Percentiles rank a stretch among this genome's conserved stretches.
Conservation (phyloP, 1,140 invertebrate genomes). For the Contarinia nasturtii region DNA sequence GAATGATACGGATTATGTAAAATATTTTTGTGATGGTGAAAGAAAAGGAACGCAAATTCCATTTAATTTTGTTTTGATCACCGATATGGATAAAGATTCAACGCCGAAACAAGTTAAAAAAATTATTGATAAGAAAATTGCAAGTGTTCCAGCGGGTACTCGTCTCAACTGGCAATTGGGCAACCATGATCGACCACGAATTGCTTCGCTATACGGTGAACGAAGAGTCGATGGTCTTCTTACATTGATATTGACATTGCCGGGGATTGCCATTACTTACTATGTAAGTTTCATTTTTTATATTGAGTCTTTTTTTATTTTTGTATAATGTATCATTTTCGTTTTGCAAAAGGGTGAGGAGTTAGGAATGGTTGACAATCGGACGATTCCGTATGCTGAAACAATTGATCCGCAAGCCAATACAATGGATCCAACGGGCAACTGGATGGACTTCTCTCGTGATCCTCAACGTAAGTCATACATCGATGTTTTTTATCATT, state of each 20-base stretch:
- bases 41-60: slow-evolving; percentile 38
- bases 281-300: no score
- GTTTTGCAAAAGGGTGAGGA: slow-evolving; percentile 75
- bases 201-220: slow-evolving; percentile 38
- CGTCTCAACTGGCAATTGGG: slow-evolving; percentile 52
- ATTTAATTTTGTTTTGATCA: slow-evolving; percentile 43
- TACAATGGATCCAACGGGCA: slow-evolving; percentile 25
- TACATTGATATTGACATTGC: slow-evolving; percentile 52
- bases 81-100: slow-evolving; percentile 26
- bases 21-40: slow-evolving; percentile 33
- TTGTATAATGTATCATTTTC: no score
- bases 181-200: slow-evolving; percentile 51
- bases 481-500: no score
- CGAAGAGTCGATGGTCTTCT: slow-evolving; percentile 48
- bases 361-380: slow-evolving; percentile 52
- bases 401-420: slow-evolving; percentile 35
- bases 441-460: slow-evolving; percentile 30
- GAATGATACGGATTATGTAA: slow-evolving; percentile 27
- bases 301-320: no score
- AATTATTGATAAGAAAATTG: slow-evolving; percentile 31
- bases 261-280: slow-evolving; percentile 61
- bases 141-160: slow-evolving; percentile 30
- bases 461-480: slow-evolving; percentile 39
- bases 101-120: slow-evolving; percentile 31
- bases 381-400: slow-evolving; percentile 27